These are phyloP conservation scores for Palaemon carinicauda DNA, from an alignment of 1,140 invertebrate species.

Conservation along the genomic window DNA sequence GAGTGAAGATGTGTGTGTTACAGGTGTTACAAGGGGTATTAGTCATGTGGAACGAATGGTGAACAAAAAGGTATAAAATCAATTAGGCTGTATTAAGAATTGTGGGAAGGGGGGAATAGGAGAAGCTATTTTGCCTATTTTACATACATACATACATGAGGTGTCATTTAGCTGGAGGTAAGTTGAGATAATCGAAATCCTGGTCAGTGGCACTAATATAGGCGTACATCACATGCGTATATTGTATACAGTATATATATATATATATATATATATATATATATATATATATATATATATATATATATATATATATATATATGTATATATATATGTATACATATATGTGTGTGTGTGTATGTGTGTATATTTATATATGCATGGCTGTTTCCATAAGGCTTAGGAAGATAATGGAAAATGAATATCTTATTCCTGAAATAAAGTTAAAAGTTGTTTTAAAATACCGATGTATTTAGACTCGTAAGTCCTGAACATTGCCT, in stretches of 20 bases:
- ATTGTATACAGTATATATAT: background rate
- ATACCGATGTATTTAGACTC: background rate
- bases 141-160: too few relatives aligned
- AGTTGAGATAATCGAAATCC: too few relatives aligned
- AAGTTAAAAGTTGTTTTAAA: background rate
- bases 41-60: too few relatives aligned
- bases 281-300: constrained; percentile 26
- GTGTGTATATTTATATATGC: constrained; percentile 1
- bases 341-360: background rate
- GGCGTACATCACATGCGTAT: background rate
- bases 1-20: too few relatives aligned
- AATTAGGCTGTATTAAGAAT: too few relatives aligned
- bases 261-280: background rate
- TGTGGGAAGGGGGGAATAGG: too few relatives aligned
- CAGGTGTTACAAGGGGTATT: too few relatives aligned
- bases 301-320: constrained; percentile 46
- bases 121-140: too few relatives aligned
- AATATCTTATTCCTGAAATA: background rate
- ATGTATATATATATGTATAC: constrained; percentile 35
- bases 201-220: too few relatives aligned
- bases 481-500: too few relatives aligned
- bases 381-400: background rate
- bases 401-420: background rate
- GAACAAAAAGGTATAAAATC: too few relatives aligned
- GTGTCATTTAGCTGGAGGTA: too few relatives aligned